These are phyloP conservation scores for Pantherophis vulpinus DNA, from an alignment of 2,797 vertebrate genomes.

Conservation along the genomic window DNA sequence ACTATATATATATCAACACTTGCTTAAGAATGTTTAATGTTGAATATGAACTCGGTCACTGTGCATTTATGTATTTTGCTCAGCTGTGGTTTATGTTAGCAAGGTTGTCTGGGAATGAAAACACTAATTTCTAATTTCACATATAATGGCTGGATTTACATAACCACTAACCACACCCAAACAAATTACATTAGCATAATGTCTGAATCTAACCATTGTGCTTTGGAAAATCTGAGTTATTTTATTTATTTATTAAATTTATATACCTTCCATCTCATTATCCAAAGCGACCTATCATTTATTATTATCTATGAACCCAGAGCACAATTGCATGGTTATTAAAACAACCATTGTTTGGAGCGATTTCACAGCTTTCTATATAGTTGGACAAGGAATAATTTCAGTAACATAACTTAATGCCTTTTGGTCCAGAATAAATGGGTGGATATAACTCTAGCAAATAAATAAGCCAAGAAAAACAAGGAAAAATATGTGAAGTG, in stretches of 20 bases:
- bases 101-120: too few relatives aligned
- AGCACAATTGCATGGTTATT: neutral
- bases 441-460: neutral
- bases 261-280: too few relatives aligned
- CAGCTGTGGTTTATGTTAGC: too few relatives aligned
- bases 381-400: neutral
- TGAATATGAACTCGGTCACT: too few relatives aligned
- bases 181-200: neutral
- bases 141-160: too few relatives aligned
- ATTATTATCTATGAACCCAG: neutral
- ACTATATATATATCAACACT: too few relatives aligned
- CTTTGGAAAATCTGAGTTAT: too few relatives aligned
- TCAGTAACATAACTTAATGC: neutral
- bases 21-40: too few relatives aligned
- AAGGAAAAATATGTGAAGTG: neutral
- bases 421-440: neutral
- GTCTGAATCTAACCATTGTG: too few relatives aligned
- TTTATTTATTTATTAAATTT: too few relatives aligned
- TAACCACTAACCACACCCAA: neutral
- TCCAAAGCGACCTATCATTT: neutral
- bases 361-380: neutral
- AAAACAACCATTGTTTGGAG: neutral
- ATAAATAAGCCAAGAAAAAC: neutral
- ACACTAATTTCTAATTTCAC: too few relatives aligned
- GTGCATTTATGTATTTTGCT: too few relatives aligned